Base-by-base conservation (phyloP, 2,888 invertebrate species). In the Oeneis ivallda region DNA sequence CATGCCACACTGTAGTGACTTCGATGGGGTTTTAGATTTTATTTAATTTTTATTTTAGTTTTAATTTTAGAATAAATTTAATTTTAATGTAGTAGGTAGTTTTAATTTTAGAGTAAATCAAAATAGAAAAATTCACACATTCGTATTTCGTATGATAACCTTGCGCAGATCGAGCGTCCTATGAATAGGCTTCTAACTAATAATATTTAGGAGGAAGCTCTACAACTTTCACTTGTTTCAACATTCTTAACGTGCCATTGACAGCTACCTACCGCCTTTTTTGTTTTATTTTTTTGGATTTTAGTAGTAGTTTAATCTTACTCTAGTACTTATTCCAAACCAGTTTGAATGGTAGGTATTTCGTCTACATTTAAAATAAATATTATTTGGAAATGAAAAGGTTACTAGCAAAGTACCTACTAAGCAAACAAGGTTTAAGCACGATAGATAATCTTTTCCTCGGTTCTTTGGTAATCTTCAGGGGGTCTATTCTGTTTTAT, bases 211-310 rank as follows among this genome's bases (percentile, higher is more conserved):
- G 43, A 65, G 58, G 65, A 65, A 65, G 58, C 62, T 15, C 45
- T 45, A 62, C 58, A 65, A 65, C 67, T 68, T 68, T 68, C 67
- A 65, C 65, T 65, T 53, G 34, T 58, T 52, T 17, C 61, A 37
- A 43, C 50, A 56, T 57, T 57, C 50, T 56, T 43, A 57, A 61
- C 43, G 50, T 61, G 52, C 50, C 34, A 57, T 59, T 62, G 62
- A 59, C 52, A 67, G 61, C 45, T 62, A 57, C 52, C 65, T 56
- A 49, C 15, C 49, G 15, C 54, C n/a, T 54, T 53, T 45, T 11
- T 32, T 50, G n/a, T 13, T 13, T 10, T 43, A n/a, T 19, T 58
- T 45, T 15, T 26, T 32, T 15, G n/a, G 47, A 34, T 43, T 26
- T 43, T 19, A 61, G 13, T 13, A 11, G 13, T 32, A 37, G 15